Base-by-base conservation (phyloP, 1,140 invertebrate species). In the Drosophila parvula region DNA sequence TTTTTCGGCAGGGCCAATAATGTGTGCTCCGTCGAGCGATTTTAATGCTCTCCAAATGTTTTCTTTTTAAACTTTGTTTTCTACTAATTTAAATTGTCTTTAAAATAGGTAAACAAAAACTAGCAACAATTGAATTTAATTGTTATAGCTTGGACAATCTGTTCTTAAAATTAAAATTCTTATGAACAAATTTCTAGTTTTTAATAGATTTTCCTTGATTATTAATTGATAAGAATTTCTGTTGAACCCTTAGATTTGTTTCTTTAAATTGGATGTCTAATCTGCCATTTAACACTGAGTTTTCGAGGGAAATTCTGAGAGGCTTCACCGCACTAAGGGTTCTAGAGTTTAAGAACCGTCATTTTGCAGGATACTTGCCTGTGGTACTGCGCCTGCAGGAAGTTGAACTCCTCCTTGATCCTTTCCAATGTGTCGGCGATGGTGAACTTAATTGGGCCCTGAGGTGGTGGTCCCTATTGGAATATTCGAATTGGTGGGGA, bases 401-500 rank as follows among this genome's bases (percentile, higher is more conserved):
- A 99, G 94, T 98, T 98, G 93, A 99, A 99, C 94, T 99, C 98
- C 93, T 99, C 98, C 94, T 99, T 99, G 92, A 99, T 99, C 90
- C 98, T 95, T 93, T 99, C 98, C 93, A 98, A 97, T 84, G 97
- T 98, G 93, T 99, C 98, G 45, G 96, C 96, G 90, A 99, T 96
- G 67, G 98, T 99, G 93, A 99, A 99, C 93, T 99, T 99, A 92
- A 99, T 94, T 93, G 97, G 95, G 94, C 97, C 94, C 93, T 96
- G 96, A 92, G 97, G 96, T 91, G 97, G 97, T 90, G 97, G 97
- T 86, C 97, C 97, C 97, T 98, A 93, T 57, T 27, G 22, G 34
- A 38, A 30, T 44, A 3, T 48, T 48, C 36, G 3, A 12, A 34
- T n/a, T 10, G 40, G 60, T 27, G 30, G 30, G 47, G 43, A 27